Conservation (phyloP, 2,888 invertebrate genomes). For the Drosophila monieri region DNA sequence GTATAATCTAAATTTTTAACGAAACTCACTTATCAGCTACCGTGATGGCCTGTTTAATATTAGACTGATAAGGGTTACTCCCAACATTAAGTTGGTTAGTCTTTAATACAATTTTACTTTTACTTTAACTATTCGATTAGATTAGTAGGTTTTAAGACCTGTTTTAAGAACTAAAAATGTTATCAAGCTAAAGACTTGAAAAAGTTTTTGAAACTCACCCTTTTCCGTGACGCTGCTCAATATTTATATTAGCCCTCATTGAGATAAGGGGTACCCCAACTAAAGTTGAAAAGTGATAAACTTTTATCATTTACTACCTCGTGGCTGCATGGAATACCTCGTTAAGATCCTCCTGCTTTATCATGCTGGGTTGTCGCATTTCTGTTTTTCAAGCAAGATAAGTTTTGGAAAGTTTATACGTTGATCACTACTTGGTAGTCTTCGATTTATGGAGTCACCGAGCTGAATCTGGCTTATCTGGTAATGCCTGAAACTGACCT, state of each 20-base stretch:
- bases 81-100: not conserved
- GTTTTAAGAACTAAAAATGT: not conserved
- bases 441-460: not conserved
- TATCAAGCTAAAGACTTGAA: not conserved
- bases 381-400: not conserved
- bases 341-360: constrained; percentile 1
- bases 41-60: not conserved
- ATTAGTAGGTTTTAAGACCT: not conserved
- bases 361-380: not conserved
- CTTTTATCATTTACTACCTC: constrained; percentile 16
- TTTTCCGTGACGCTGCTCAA: constrained; percentile 20
- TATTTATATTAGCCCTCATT: constrained; percentile 9
- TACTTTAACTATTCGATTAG: too few relatives aligned
- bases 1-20: not conserved
- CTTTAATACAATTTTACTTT: not conserved
- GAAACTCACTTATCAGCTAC: constrained; percentile 5
- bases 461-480: not conserved
- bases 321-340: not conserved
- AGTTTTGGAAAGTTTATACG: not conserved
- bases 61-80: constrained; percentile 1
- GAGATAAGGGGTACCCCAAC: constrained; percentile 9
- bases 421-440: not conserved
- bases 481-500: constrained; percentile 18
- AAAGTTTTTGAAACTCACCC: not conserved
- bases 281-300: constrained; percentile 12